phyloP scores from a whole-genome alignment of 2,888 invertebrate genomes.

The Euproctis similis region DNA sequence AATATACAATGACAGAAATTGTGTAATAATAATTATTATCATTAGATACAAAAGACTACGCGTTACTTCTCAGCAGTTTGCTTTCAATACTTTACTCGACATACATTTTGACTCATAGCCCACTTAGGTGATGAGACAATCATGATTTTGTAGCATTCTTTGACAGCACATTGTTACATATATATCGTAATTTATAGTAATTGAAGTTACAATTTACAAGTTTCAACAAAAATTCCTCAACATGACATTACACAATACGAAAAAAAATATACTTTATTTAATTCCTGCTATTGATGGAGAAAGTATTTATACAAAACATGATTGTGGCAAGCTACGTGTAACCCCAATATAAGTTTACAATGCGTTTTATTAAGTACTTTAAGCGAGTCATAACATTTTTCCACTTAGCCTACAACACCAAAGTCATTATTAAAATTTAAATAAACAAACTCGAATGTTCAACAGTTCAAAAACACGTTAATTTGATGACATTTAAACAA shows the following conservation, averaged over 20 bases:
- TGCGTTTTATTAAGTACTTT: conserved; percentile 21
- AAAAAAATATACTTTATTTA: too few relatives aligned
- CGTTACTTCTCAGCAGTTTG: conserved; percentile 21
- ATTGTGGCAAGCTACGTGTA: conserved; percentile 6
- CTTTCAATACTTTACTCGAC: too few relatives aligned
- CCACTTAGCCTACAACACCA: conserved; percentile 21
- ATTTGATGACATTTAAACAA: conserved; percentile 1
- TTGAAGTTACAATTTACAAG: too few relatives aligned
- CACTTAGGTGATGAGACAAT: conserved; percentile 14
- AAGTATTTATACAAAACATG: conserved; percentile 15
- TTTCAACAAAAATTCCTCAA: too few relatives aligned
- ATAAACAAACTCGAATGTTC: conserved; percentile 5
- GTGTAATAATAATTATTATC: conserved; percentile 27
- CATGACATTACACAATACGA: too few relatives aligned
- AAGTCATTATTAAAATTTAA: conserved; percentile 16
- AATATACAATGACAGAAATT: too few relatives aligned
- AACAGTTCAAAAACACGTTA: conserved; percentile 7
- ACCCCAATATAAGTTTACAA: conserved; percentile 11
- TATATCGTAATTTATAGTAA: too few relatives aligned
- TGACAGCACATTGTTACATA: too few relatives aligned
- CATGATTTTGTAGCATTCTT: conserved; percentile 19
- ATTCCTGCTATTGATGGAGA: too few relatives aligned
- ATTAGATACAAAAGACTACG: conserved; percentile 30
- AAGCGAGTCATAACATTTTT: conserved; percentile 4
- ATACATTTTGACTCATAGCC: conserved; percentile 20